Evolutionary conservation across 1,140 invertebrate species (phyloP).

Genomic region (Drosophila prosaltans): DNA sequence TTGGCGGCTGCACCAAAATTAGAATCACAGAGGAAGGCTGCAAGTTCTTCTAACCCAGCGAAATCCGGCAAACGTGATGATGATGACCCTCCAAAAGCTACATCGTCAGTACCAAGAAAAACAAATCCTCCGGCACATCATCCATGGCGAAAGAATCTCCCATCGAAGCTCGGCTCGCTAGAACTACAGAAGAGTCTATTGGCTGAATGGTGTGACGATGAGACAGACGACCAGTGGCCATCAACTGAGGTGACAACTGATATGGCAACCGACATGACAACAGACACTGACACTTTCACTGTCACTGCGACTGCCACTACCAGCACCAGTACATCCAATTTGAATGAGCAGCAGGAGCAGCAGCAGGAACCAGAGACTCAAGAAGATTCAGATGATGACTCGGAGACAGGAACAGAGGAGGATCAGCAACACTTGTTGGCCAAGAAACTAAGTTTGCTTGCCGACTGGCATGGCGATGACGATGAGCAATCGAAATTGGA

Average conservation of each 20-base stretch:
- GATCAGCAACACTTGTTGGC: not conserved
- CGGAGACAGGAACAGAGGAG: not conserved
- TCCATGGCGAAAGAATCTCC: not conserved
- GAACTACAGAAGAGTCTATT: conserved; percentile 52
- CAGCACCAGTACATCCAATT: not conserved
- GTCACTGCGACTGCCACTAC: not conserved
- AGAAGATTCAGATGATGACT: not conserved
- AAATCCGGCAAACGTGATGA: no score
- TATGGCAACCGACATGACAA: no score
- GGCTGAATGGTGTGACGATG: conserved; percentile 67
- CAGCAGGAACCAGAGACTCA: not conserved
- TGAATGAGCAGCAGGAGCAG: not conserved
- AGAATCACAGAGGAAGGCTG: not conserved
- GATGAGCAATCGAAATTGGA: conserved; percentile 1
- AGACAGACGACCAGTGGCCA: conserved; percentile 40
- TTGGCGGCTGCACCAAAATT: not conserved
- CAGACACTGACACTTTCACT: not conserved
- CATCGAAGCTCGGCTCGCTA: conserved; percentile 23
- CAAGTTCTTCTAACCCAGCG: no score
- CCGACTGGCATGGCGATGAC: not conserved
- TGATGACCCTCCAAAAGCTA: not conserved
- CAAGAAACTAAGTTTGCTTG: conserved; percentile 3
- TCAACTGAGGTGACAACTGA: conserved; percentile 3
- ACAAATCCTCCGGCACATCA: no score
- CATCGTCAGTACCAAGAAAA: not conserved